Evolutionary conservation across 2,888 invertebrate species (phyloP).

Genomic region (Chironomus riparius): DNA sequence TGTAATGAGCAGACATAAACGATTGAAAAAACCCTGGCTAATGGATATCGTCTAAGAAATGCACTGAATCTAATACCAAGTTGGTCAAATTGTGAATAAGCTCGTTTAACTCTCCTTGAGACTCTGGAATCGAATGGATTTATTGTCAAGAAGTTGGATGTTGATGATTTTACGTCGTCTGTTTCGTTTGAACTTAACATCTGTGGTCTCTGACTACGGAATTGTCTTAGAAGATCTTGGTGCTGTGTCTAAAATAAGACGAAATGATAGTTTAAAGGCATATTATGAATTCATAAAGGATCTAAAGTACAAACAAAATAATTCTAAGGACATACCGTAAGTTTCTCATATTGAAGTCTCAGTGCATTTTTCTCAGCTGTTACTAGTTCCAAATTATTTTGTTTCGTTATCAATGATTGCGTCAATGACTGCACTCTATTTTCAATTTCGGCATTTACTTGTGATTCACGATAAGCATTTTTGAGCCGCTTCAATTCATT

Average conservation of each 20-base stretch:
- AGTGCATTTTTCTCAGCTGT: constrained; percentile 80
- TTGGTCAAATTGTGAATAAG: constrained; percentile 65
- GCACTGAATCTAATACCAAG: constrained; percentile 70
- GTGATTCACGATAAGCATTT: constrained; percentile 43
- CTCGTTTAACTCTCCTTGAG: constrained; percentile 64
- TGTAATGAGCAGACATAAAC: constrained; percentile 6
- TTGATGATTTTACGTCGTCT: constrained; percentile 59
- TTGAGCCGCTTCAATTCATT: constrained; percentile 48
- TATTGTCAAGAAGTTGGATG: constrained; percentile 61
- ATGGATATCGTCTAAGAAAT: constrained; percentile 70
- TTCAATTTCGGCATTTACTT: constrained; percentile 34
- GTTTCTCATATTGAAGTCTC: constrained; percentile 70
- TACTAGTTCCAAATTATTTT: constrained; percentile 71
- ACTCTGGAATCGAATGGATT: constrained; percentile 68
- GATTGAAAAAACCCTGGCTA: constrained; percentile 58
- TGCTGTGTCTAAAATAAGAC: constrained; percentile 48
- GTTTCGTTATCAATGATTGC: constrained; percentile 75
- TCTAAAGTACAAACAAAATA: too few relatives aligned
- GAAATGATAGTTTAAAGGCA: too few relatives aligned
- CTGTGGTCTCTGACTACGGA: constrained; percentile 46
- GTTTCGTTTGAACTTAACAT: constrained; percentile 53
- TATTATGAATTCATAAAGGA: too few relatives aligned
- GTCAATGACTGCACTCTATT: constrained; percentile 55
- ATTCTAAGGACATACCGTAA: constrained; percentile 60
- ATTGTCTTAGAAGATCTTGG: constrained; percentile 47